phyloP scores from a whole-genome alignment of 2,113 vertebrate species.

The Orthonyx spaldingii region DNA sequence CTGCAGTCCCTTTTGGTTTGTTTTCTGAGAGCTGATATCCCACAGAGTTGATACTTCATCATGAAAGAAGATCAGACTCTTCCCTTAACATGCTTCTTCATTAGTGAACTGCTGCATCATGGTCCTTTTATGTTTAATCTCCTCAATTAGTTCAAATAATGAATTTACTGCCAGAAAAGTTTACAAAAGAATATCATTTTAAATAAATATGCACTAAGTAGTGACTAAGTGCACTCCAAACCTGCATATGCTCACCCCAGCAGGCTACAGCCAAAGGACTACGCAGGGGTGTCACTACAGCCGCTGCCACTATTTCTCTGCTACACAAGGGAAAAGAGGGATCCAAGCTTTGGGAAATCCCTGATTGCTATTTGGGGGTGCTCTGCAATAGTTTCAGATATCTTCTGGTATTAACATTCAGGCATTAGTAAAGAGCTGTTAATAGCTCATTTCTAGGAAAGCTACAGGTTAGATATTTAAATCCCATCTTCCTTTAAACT shows the following conservation, averaged over 20 bases:
- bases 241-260: not conserved
- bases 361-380: not conserved
- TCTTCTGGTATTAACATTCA: not conserved
- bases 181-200: not conserved
- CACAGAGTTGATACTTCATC: not conserved
- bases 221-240: not conserved
- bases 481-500: not conserved
- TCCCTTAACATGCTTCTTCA: not conserved
- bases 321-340: not conserved
- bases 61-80: not conserved
- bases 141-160: slow-evolving; percentile 9
- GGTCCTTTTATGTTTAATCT: slow-evolving; percentile 7
- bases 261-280: not conserved
- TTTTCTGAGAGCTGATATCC: not conserved
- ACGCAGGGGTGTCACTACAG: not conserved
- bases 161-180: slow-evolving; percentile 20
- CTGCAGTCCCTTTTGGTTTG: not conserved
- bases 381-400: not conserved
- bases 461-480: not conserved
- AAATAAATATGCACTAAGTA: not conserved
- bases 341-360: not conserved
- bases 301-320: not conserved
- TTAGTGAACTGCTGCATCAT: not conserved
- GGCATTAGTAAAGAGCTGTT: not conserved
- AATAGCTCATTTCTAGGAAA: not conserved